phyloP scores from a whole-genome alignment of 1,140 invertebrate genomes.

The Macrobrachium nipponense region DNA sequence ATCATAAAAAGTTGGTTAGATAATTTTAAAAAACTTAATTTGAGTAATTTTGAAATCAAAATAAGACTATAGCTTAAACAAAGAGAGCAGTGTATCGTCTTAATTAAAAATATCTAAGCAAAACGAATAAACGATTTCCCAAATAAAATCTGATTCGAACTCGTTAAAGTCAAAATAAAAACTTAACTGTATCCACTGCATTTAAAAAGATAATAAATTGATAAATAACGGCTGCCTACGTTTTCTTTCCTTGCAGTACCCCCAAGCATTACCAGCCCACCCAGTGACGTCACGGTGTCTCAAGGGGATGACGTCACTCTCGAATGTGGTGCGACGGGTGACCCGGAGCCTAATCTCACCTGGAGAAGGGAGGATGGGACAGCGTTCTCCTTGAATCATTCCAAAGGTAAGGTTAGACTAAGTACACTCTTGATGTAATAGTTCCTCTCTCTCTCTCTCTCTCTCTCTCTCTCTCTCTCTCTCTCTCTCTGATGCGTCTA shows the following conservation, averaged over 20 bases:
- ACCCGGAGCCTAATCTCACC: constrained; percentile 30
- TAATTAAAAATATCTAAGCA: too few relatives aligned
- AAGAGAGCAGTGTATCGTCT: too few relatives aligned
- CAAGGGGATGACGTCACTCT: constrained; percentile 40
- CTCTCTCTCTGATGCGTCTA: not conserved
- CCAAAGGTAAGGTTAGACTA: constrained; percentile 8
- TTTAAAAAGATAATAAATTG: too few relatives aligned
- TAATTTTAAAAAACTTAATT: too few relatives aligned
- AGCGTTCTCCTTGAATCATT: constrained; percentile 28
- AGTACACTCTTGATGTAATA: not conserved
- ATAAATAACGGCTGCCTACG: not conserved
- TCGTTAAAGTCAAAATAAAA: too few relatives aligned
- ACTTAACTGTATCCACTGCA: too few relatives aligned
- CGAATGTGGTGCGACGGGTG: constrained; percentile 33
- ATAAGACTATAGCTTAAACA: too few relatives aligned
- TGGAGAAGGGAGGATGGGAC: constrained; percentile 37
- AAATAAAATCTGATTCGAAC: too few relatives aligned
- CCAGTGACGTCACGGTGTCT: constrained; percentile 22
- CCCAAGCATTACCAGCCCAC: constrained; percentile 19
- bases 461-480: constrained; percentile 11
- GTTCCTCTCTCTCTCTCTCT: constrained; percentile 1
- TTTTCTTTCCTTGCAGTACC: constrained; percentile 7
- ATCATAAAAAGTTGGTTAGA: too few relatives aligned
- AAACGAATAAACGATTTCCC: too few relatives aligned
- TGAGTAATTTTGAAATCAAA: too few relatives aligned